phyloP scores from a whole-genome alignment of 2,113 vertebrate genomes.

The Ctenodactylus gundi region DNA sequence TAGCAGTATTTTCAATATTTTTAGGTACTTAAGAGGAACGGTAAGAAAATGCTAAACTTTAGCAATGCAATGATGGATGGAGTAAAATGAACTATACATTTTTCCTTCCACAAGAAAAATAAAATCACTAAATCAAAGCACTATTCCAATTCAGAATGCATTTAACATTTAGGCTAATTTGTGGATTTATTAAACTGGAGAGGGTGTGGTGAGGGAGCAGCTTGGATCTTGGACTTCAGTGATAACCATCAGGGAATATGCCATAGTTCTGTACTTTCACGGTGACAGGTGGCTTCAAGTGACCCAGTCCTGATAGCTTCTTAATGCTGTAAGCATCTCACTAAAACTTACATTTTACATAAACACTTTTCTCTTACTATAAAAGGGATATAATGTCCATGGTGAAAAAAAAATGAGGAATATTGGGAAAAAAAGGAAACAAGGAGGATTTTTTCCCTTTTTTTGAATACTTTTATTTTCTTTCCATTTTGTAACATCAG shows the following conservation, averaged over 20 bases:
- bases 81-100: neutral
- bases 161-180: neutral
- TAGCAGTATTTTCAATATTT: neutral
- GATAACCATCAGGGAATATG: neutral
- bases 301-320: neutral
- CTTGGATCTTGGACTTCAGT: neutral
- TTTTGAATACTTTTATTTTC: neutral
- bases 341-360: neutral
- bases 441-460: neutral
- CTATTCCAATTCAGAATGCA: neutral
- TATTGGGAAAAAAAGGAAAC: neutral
- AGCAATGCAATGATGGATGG: neutral
- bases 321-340: neutral
- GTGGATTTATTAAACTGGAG: neutral
- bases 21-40: neutral
- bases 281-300: neutral
- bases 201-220: neutral
- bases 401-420: neutral
- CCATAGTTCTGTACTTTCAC: neutral
- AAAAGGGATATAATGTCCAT: neutral
- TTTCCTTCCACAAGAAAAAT: neutral
- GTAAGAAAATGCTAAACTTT: neutral
- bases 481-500: neutral
- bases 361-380: neutral
- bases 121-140: neutral